Base-by-base conservation (phyloP, 2,888 invertebrate genomes). In the Coleophora flavipennella region DNA sequence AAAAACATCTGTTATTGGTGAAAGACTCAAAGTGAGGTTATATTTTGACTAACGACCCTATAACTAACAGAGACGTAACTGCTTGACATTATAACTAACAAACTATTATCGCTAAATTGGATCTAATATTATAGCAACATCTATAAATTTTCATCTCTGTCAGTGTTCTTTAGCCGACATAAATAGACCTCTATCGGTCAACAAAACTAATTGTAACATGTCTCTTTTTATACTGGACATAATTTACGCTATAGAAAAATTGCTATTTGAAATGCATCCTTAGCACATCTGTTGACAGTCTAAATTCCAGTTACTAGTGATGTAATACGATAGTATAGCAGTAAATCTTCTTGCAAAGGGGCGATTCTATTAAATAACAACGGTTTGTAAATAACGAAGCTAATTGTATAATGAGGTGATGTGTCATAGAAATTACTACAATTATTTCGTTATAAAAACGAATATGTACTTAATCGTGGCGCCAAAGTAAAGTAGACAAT, bases 401-500 rank as follows among this genome's bases (percentile, higher is more conserved):
- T 52, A 52, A 57, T 52, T 51, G 53, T 46, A 36, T 53, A 54
- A 55, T 55, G 41, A 53, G 48, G 7, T 29, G 29, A 29, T 29
- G 11, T 29, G 29, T 29, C 29, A 11, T 2, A 9, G 10, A 10
- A 20, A 10, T 11, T 29, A 10, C 10, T 29, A 29, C 29, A 29
- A 29, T 29, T 29, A 29, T 29, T 29, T n/a, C n/a, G n/a, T n/a
- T n/a, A n/a, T n/a, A n/a, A n/a, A n/a, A n/a, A n/a, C n/a, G n/a
- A n/a, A n/a, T n/a, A n/a, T n/a, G n/a, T n/a, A n/a, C n/a, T n/a
- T n/a, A n/a, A n/a, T n/a, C n/a, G n/a, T n/a, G n/a, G n/a, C n/a
- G n/a, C n/a, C n/a, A n/a, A n/a, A n/a, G n/a, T n/a, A n/a, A n/a
- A n/a, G n/a, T n/a, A n/a, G n/a, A n/a, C n/a, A n/a, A n/a, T n/a